phyloP scores from a whole-genome alignment of 1,140 invertebrate genomes.

The Sitodiplosis mosellana region DNA sequence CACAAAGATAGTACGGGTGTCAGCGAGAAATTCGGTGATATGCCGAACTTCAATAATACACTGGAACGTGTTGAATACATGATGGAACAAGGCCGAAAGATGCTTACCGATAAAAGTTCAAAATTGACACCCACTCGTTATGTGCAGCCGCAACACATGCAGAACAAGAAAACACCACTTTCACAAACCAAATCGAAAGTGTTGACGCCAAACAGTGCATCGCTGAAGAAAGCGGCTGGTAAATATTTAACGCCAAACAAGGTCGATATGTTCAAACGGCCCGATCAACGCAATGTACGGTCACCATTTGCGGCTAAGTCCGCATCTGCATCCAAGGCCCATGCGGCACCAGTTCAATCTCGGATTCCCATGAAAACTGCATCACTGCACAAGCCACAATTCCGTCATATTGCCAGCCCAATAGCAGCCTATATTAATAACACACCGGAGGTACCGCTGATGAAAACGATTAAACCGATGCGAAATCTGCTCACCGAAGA shows the following conservation, averaged over 20 bases:
- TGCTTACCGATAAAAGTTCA: slow-evolving; percentile 8
- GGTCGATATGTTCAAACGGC: slow-evolving; percentile 3
- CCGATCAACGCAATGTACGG: not conserved
- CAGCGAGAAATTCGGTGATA: no score
- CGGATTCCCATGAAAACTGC: slow-evolving; percentile 1
- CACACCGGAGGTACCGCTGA: slow-evolving; percentile 10
- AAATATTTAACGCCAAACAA: not conserved
- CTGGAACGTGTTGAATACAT: slow-evolving; percentile 26
- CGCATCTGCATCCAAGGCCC: not conserved
- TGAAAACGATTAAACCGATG: not conserved
- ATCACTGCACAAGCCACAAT: slow-evolving; percentile 11
- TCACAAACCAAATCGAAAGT: slow-evolving; percentile 1
- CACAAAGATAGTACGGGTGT: no score
- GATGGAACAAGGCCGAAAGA: slow-evolving; percentile 21
- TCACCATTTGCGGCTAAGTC: not conserved
- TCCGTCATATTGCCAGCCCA: slow-evolving; percentile 23
- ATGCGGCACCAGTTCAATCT: not conserved
- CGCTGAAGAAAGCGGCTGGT: not conserved
- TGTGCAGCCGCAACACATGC: not conserved
- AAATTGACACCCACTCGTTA: not conserved
- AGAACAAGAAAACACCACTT: not conserved
- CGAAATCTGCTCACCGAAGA: not conserved
- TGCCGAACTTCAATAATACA: slow-evolving; percentile 23
- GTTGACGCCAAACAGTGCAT: not conserved
- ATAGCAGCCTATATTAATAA: slow-evolving; percentile 25